phyloP scores from a whole-genome alignment of 1,140 invertebrate genomes.

The Pseudoatta argentina region DNA sequence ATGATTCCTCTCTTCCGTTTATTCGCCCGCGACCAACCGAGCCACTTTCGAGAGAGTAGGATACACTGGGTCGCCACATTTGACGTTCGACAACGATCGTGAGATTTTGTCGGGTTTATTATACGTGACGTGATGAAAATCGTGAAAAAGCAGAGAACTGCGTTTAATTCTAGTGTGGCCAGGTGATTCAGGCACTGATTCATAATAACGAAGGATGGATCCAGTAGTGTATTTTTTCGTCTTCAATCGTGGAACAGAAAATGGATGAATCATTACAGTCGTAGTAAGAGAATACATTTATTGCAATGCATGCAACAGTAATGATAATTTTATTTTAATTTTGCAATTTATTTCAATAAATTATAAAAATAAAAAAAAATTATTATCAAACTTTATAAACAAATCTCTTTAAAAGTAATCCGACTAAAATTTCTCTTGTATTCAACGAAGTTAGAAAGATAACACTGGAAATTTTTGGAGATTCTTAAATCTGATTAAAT shows the following conservation, averaged over 20 bases:
- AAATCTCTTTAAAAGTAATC: background rate
- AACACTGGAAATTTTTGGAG: background rate
- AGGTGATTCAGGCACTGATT: background rate
- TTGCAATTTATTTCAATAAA: too few species aligned
- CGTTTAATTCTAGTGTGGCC: background rate
- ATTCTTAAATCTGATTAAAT: background rate
- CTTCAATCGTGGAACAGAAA: background rate
- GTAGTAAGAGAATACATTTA: background rate
- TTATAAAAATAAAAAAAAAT: too few species aligned
- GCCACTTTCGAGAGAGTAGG: constrained; percentile 43
- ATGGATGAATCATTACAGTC: background rate
- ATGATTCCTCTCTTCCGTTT: constrained; percentile 35
- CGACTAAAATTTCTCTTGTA: background rate
- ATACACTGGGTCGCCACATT: constrained; percentile 10
- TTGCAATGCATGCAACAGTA: background rate
- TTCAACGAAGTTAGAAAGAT: background rate
- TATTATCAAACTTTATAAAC: too few species aligned
- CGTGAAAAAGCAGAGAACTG: background rate
- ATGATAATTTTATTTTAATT: too few species aligned
- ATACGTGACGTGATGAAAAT: constrained; percentile 17
- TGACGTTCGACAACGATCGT: constrained; percentile 29
- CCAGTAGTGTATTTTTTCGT: background rate
- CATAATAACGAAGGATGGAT: background rate
- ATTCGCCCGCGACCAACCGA: background rate
- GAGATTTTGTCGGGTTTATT: constrained; percentile 11